Percentiles rank a stretch among this genome's conserved stretches.
phyloP scores from a whole-genome alignment of 2,113 vertebrate species.

The Tetraodon nigroviridis region DNA sequence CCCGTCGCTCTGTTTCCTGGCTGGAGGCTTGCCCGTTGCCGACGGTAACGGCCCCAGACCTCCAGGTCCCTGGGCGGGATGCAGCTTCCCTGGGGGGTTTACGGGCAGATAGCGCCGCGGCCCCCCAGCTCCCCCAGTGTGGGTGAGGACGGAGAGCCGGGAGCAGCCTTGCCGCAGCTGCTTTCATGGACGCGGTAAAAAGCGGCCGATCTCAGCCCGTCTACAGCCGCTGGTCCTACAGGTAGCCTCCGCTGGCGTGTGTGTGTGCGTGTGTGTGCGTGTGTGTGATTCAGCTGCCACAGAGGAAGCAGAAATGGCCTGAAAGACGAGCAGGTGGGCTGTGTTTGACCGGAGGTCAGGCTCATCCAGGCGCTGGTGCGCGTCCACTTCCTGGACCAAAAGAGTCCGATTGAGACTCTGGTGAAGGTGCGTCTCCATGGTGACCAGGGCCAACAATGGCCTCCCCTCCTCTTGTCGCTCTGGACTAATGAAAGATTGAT shows the following conservation, averaged over 20 bases:
- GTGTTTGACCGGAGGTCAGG: too few relatives aligned
- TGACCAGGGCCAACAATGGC: conserved; percentile 50
- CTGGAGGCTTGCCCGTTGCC: conserved; percentile 23
- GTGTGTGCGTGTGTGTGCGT: neutral
- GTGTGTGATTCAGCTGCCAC: too few relatives aligned
- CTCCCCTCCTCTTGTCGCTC: conserved; percentile 47
- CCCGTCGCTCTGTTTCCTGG: neutral
- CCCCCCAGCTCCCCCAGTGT: conserved; percentile 3
- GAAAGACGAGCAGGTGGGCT: too few relatives aligned
- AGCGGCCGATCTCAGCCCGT: conserved; percentile 59
- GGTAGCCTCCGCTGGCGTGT: conserved; percentile 46
- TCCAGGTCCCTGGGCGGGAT: conserved; percentile 42
- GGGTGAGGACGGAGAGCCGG: conserved; percentile 13
- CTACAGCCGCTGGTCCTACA: conserved; percentile 78
- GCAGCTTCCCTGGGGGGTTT: conserved; percentile 23
- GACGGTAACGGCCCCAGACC: conserved; percentile 55
- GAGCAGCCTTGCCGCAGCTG: conserved; percentile 38
- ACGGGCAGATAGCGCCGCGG: conserved; percentile 2
- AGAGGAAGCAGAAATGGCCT: too few relatives aligned
- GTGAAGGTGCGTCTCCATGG: conserved; percentile 63
- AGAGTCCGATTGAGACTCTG: conserved; percentile 23
- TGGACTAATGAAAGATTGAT: conserved; percentile 72
- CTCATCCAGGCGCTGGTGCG: too few relatives aligned
- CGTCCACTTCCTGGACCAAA: too few relatives aligned
- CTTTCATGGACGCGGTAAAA: conserved; percentile 67